A percentile compares a stretch with the other conserved stretches of the same genome.
Conservation (phyloP, 2,113 vertebrate genomes). For the Forbesichthys papilliferus region DNA sequence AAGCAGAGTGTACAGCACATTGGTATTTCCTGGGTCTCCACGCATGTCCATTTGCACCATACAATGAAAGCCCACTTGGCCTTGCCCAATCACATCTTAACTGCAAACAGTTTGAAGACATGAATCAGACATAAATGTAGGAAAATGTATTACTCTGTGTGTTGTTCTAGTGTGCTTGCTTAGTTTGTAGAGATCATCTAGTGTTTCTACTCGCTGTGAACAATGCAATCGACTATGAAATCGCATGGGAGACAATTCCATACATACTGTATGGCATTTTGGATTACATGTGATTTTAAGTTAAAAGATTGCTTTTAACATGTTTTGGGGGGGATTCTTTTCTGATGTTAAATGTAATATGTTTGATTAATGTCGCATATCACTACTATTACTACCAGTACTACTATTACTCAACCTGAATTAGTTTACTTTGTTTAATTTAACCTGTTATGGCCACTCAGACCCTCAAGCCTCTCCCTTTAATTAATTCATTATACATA, state of each 20-base stretch:
- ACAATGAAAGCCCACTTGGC: constrained; percentile 16
- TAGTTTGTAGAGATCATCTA: constrained; percentile 55
- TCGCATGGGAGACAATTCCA: constrained; percentile 20
- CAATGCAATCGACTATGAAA: constrained; percentile 47
- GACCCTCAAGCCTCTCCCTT: constrained; percentile 18
- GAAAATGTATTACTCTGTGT: constrained; percentile 34
- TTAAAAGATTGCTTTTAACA: constrained; percentile 51
- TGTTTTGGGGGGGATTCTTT: constrained; percentile 46
- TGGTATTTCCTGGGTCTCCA: not conserved
- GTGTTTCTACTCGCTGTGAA: constrained; percentile 39
- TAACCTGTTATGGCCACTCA: constrained; percentile 56
- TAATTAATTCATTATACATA: too few relatives aligned
- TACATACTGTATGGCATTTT: not conserved
- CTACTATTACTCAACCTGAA: constrained; percentile 29
- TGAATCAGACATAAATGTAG: not conserved
- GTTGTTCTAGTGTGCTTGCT: constrained; percentile 62
- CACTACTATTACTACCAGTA: constrained; percentile 9
- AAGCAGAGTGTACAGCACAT: too few relatives aligned
- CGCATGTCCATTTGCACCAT: constrained; percentile 22
- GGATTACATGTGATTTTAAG: constrained; percentile 49
- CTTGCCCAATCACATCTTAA: constrained; percentile 11
- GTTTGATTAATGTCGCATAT: constrained; percentile 27
- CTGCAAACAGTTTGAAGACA: constrained; percentile 12
- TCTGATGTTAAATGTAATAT: constrained; percentile 56
- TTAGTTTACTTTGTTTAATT: constrained; percentile 26